Evolutionary conservation across 2,113 vertebrate species (phyloP).

Genomic region (Melanostigma gelatinosum): DNA sequence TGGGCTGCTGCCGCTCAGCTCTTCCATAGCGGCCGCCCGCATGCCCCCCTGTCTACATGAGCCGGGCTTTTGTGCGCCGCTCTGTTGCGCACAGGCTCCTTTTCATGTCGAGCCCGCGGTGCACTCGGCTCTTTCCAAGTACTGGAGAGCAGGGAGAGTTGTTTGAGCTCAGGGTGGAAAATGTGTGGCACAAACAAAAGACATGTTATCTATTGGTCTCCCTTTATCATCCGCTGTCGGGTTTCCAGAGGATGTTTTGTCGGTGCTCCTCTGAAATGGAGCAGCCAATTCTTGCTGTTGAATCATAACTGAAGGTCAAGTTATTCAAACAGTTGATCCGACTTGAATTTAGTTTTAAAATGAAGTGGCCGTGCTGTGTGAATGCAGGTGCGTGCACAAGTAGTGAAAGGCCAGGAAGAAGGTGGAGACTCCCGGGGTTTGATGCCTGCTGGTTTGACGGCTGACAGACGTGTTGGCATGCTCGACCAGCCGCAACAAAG

Average conservation of each 20-base stretch:
- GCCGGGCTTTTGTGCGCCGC: conserved; percentile 70
- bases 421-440: conserved; percentile 34
- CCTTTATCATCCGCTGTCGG: conserved; percentile 2
- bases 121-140: conserved; percentile 49
- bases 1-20: conserved; percentile 56
- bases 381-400: conserved; percentile 31
- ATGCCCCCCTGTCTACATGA: conserved; percentile 65
- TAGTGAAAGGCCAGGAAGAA: conserved; percentile 47
- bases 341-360: not conserved
- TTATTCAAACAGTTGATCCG: not conserved
- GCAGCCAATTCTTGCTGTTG: not conserved
- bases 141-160: conserved; percentile 10
- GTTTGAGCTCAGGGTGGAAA: conserved; percentile 17
- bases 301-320: not conserved
- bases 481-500: conserved; percentile 77
- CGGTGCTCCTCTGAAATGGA: not conserved
- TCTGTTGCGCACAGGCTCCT: conserved; percentile 59
- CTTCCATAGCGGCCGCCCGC: conserved; percentile 49
- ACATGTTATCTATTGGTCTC: not conserved
- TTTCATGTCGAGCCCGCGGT: conserved; percentile 53
- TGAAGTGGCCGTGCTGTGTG: not conserved
- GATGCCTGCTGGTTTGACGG: too few relatives aligned
- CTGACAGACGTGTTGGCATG: conserved; percentile 74
- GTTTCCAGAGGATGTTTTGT: conserved; percentile 47
- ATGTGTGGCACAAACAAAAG: not conserved